Evolutionary conservation across 2,797 vertebrate species (phyloP).

Genomic region (Margarornis squamiger): DNA sequence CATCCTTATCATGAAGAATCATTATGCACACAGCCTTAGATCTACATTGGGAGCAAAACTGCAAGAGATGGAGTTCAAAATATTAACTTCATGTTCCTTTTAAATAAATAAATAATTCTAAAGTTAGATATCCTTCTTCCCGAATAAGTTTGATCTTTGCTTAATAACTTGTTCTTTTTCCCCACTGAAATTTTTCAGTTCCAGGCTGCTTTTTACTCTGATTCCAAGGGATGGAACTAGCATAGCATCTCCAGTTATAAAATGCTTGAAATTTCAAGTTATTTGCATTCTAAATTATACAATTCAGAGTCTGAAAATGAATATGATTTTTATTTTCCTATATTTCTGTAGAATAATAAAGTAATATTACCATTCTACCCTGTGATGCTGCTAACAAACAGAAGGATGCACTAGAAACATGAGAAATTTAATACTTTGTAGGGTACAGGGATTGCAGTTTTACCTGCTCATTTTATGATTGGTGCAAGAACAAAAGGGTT

Average conservation of each 20-base stretch:
- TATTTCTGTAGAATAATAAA: neutral
- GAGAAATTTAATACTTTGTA: neutral
- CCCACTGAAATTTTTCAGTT: neutral
- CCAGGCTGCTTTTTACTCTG: neutral
- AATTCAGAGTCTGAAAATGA: neutral
- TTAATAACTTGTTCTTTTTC: neutral
- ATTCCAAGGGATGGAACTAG: neutral
- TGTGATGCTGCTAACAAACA: neutral
- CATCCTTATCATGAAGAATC: neutral
- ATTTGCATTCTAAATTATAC: neutral
- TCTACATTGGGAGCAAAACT: neutral
- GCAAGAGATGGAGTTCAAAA: neutral
- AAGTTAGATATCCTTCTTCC: neutral
- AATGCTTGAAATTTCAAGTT: neutral
- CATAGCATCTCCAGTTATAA: neutral
- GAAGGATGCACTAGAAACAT: neutral
- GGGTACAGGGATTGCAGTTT: neutral
- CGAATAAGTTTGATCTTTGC: neutral
- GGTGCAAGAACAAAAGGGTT: neutral
- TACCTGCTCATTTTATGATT: neutral
- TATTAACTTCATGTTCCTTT: fast-evolving
- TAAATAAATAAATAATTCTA: neutral
- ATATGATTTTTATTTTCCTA: neutral
- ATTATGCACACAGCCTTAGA: neutral
- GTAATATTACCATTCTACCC: neutral